Evolutionary conservation across 2,113 vertebrate genomes (phyloP).

Genomic region (Triplophysa siluroides): DNA sequence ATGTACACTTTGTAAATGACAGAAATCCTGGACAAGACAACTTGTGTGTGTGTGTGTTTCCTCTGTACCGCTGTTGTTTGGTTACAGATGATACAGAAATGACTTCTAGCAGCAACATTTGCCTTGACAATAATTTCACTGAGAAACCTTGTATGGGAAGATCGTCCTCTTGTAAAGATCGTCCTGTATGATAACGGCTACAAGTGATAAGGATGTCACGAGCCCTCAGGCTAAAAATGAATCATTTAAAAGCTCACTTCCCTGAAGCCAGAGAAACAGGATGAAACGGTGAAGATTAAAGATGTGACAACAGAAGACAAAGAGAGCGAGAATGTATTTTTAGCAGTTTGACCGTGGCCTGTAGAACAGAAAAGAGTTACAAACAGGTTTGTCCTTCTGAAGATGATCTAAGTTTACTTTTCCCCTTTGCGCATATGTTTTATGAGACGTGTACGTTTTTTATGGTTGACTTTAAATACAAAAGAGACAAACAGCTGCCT

Average conservation of each 20-base stretch:
- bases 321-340: constrained; percentile 47
- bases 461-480: not conserved
- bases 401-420: not conserved
- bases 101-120: no score
- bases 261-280: constrained; percentile 1
- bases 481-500: not conserved
- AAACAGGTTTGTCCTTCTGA: constrained; percentile 16
- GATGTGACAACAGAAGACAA: constrained; percentile 31
- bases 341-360: constrained; percentile 51
- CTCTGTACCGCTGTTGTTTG: no score
- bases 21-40: no score
- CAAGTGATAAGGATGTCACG: constrained; percentile 1
- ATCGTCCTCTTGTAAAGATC: constrained; percentile 16
- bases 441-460: not conserved
- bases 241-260: constrained; percentile 32
- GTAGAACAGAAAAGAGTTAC: constrained; percentile 19
- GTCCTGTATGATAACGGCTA: not conserved
- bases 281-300: constrained; percentile 17
- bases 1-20: no score
- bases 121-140: not conserved
- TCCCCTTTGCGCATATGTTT: not conserved
- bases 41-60: no score
- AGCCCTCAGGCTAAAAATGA: not conserved
- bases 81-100: no score
- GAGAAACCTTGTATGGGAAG: not conserved